Percentiles rank a stretch among this genome's conserved stretches.
phyloP scores from a whole-genome alignment of 37 sponge, comb jelly and placozoan species.

The Crambe crambe region DNA sequence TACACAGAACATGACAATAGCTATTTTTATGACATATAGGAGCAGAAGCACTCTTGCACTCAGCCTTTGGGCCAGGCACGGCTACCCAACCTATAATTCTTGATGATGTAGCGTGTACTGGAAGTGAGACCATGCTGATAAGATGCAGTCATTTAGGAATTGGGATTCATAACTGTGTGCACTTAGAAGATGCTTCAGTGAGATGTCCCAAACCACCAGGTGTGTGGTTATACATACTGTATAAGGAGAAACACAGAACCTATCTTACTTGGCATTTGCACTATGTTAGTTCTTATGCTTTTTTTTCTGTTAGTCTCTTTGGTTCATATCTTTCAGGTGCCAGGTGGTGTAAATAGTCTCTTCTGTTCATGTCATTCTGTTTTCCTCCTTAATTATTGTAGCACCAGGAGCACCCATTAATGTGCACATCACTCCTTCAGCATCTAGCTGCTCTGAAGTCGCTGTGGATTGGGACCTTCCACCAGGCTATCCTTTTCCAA shows the following conservation, averaged over 20 bases:
- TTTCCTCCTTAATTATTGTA: too few relatives aligned
- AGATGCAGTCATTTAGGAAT: not conserved
- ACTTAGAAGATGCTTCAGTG: conserved; percentile 12
- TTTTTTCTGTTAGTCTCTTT: too few relatives aligned
- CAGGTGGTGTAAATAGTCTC: too few relatives aligned
- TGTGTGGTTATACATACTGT: too few relatives aligned
- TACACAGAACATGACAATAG: too few relatives aligned
- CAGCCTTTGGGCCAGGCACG: not conserved
- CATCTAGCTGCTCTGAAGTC: not conserved
- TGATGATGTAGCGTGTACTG: conserved; percentile 7
- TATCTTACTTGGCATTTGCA: too few relatives aligned
- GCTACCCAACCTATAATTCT: not conserved
- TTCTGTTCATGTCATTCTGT: too few relatives aligned
- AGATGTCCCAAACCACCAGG: conserved; percentile 13
- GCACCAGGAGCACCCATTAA: not conserved
- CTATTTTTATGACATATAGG: too few relatives aligned
- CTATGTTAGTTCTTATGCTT: too few relatives aligned
- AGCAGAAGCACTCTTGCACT: too few relatives aligned
- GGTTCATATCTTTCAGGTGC: too few relatives aligned
- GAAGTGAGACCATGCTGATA: not conserved
- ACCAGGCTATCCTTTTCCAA: not conserved
- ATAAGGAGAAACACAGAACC: too few relatives aligned
- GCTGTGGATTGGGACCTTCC: not conserved
- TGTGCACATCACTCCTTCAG: not conserved
- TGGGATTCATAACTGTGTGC: conserved; percentile 4